Conservation (phyloP, 2,797 vertebrate genomes). For the Neosalanx taihuensis region DNA sequence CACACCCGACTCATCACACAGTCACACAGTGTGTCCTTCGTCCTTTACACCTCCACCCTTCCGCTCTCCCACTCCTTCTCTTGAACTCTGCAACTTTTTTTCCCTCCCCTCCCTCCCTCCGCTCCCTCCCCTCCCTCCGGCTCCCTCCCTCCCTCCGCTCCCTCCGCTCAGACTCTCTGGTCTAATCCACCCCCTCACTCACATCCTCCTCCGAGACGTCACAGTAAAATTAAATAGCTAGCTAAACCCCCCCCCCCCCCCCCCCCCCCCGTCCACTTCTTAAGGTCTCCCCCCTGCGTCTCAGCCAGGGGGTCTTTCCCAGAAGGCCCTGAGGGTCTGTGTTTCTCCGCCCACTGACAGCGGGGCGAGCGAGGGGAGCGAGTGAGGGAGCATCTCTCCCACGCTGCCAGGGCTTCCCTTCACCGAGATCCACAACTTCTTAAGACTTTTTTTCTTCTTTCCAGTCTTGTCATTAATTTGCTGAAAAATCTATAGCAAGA, state of each 20-base stretch:
- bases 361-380: constrained; percentile 30
- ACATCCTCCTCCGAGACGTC: constrained; percentile 2
- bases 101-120: no score
- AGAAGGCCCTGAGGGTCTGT: constrained; percentile 57
- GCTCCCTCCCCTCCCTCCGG: no score
- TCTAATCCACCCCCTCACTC: constrained; percentile 8
- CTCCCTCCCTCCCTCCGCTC: no score
- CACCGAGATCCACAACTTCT: constrained; percentile 40
- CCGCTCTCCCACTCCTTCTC: background rate
- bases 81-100: no score
- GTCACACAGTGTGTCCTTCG: background rate
- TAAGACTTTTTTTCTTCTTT: constrained; percentile 53
- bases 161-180: background rate
- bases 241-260: background rate
- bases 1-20: background rate
- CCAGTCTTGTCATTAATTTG: constrained; percentile 64
- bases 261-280: constrained; percentile 23
- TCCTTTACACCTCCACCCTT: constrained; percentile 2
- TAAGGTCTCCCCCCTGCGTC: constrained; percentile 34
- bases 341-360: constrained; percentile 66
- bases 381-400: constrained; percentile 61
- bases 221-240: constrained; percentile 9
- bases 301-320: constrained; percentile 46
- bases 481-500: constrained; percentile 73
- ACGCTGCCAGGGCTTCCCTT: constrained; percentile 63